Evolutionary conservation across 2,888 invertebrate genomes (phyloP), one percentile per base, ranked within the genome.

Genomic region (Harpalus rufipes): DNA sequence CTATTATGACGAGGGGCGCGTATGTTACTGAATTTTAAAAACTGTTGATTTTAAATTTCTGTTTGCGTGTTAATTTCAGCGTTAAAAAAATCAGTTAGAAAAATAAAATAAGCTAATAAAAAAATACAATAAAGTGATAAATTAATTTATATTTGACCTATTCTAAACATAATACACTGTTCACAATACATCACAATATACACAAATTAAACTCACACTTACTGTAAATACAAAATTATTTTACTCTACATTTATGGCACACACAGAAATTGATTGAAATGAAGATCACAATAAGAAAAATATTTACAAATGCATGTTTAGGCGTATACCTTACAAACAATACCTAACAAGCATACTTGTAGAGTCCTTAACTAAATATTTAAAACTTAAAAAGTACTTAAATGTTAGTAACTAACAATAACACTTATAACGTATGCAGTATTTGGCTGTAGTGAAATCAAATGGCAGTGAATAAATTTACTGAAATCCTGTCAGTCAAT

Each of bases 231-330:
- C 65, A 84, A 84, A 84, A 84, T 83, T 78, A 84, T 84, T 78
- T 76, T 63, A 84, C 58, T 59, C 59, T 83, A 84, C 78, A 51
- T 61, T 58, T 84, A 84, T 84, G 84, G 76, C 78, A 84, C 78
- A 78, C 63, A 74, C 25, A 76, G 59, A 76, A 84, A 63, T 59
- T 78, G 63, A 63, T 59, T 78, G 63, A 78, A 84, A 58, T 68
- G 59, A 72, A 84, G 41, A 84, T 84, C 84, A 84, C 84, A 84
- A 84, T 78, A 78, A 83, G 58, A 83, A 83, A 84, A 84, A 84
- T 84, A 84, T 84, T 78, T 84, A 84, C 84, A 84, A 83, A 78
- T 78, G 74, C 72, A 74, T 68, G 51, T 78, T 32, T 80, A 61
- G 58, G 74, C 44, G 7, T 51, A 74, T 51, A 74, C 44, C 44